Evolutionary conservation across 2,888 invertebrate species (phyloP).

Genomic region (Tiliacea citrago): DNA sequence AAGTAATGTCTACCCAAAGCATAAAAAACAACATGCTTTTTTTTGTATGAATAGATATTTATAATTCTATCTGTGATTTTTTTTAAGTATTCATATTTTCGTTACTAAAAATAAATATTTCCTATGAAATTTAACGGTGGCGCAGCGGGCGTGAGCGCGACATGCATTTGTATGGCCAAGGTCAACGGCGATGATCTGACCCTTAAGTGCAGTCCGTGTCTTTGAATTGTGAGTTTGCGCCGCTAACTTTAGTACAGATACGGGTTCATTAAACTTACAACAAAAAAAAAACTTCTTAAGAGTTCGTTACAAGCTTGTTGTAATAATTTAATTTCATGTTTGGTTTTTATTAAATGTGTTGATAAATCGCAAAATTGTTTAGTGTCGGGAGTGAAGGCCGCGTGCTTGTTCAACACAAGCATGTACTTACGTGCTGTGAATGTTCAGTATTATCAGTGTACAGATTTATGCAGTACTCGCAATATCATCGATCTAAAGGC

Average conservation of each 20-base stretch:
- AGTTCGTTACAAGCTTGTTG: too few relatives aligned
- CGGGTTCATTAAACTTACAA: background rate
- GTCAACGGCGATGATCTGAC: too few relatives aligned
- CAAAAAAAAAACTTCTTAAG: background rate
- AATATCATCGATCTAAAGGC: background rate
- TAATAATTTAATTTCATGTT: background rate
- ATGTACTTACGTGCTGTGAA: background rate
- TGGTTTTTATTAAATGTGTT: background rate
- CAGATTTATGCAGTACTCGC: background rate
- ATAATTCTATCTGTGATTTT: too few relatives aligned
- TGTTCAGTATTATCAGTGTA: background rate
- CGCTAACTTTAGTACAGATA: background rate
- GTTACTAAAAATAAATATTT: too few relatives aligned
- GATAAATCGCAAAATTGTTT: background rate
- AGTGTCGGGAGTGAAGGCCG: background rate
- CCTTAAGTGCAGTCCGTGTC: constrained; percentile 10
- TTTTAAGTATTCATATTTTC: too few relatives aligned
- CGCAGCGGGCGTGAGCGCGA: too few relatives aligned
- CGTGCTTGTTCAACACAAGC: background rate
- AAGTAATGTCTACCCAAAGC: too few relatives aligned
- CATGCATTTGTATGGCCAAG: too few relatives aligned
- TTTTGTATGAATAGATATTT: too few relatives aligned
- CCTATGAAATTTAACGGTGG: too few relatives aligned
- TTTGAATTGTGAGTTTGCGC: background rate
- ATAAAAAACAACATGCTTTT: too few relatives aligned